These are phyloP conservation scores for Aegithalos caudatus DNA, from an alignment of 2,113 vertebrate species.

Conservation along the genomic window DNA sequence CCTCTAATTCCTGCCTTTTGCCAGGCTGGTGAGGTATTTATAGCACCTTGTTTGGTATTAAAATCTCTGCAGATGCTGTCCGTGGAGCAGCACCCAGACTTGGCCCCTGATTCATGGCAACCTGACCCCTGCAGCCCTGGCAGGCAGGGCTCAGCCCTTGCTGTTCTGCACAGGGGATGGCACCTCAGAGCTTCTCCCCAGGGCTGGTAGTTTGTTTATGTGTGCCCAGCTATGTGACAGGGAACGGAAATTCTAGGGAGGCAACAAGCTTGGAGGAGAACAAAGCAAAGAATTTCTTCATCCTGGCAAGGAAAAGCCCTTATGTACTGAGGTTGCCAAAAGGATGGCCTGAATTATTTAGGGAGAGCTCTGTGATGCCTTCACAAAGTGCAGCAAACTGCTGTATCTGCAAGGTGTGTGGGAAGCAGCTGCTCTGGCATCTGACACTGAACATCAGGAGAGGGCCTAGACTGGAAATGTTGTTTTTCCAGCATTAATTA, in stretches of 20 bases:
- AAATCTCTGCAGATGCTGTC: not conserved
- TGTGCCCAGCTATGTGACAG: not conserved
- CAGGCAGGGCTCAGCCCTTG: not conserved
- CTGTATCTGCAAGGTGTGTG: not conserved
- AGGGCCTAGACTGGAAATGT: not conserved
- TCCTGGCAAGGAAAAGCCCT: not conserved
- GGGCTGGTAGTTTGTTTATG: not conserved
- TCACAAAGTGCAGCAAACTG: not conserved
- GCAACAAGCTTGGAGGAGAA: not conserved
- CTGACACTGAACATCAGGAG: not conserved
- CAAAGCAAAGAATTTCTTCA: not conserved
- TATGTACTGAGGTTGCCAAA: not conserved
- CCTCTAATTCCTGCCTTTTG: not conserved
- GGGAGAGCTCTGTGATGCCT: not conserved
- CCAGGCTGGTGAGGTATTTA: not conserved
- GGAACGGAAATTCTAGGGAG: not conserved
- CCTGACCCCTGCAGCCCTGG: not conserved
- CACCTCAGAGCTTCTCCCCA: not conserved
- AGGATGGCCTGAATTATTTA: not conserved
- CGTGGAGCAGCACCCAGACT: rapidly evolving
- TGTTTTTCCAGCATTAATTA: not conserved
- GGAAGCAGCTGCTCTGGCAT: not conserved
- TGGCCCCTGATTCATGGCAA: not conserved
- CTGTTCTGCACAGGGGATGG: not conserved
- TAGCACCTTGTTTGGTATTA: not conserved